Evolutionary conservation across 2,113 vertebrate genomes (phyloP).

Genomic region (Leucosticte australis): DNA sequence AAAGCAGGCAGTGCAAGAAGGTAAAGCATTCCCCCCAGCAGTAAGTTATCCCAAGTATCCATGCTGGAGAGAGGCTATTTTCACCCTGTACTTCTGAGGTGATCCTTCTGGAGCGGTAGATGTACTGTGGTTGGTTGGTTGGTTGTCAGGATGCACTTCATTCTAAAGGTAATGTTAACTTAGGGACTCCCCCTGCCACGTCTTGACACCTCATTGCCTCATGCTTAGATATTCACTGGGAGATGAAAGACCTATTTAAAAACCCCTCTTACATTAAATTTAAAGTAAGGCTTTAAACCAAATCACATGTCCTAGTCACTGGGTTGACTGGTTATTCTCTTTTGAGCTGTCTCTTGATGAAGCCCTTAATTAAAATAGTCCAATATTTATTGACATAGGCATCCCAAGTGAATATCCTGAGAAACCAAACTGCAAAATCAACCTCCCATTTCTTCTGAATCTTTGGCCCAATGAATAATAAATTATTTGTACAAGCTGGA

Average conservation of each 20-base stretch:
- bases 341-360: background rate
- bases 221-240: background rate
- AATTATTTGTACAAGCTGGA: constrained; percentile 6
- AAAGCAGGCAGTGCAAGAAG: background rate
- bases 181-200: rapidly evolving
- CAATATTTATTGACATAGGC: background rate
- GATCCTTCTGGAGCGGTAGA: background rate
- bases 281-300: background rate
- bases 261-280: background rate
- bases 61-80: background rate
- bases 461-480: constrained; percentile 1
- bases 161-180: background rate
- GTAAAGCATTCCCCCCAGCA: background rate
- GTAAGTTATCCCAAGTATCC: background rate
- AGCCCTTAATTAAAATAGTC: constrained; percentile 7
- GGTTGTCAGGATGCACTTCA: background rate
- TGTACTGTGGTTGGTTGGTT: background rate
- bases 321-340: background rate
- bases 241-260: background rate
- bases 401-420: background rate
- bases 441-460: background rate
- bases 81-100: background rate
- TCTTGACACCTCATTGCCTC: background rate
- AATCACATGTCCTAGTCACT: background rate
- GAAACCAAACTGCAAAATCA: constrained; percentile 11